These are phyloP conservation scores for Myocastor coypus DNA, from an alignment of 2,113 vertebrate genomes.

Conservation along the genomic window DNA sequence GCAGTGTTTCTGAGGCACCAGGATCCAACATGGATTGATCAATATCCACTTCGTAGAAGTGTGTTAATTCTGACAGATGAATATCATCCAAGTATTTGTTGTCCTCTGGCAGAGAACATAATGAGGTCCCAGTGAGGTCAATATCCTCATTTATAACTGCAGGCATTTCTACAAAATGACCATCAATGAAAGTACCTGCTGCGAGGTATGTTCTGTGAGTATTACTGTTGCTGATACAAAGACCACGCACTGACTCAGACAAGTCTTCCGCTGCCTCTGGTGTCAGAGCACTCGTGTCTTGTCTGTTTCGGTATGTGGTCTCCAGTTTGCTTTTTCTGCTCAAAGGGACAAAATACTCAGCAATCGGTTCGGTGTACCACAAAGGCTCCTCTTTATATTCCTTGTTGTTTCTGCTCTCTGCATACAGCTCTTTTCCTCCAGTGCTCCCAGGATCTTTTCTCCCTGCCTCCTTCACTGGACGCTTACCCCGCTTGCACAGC, in stretches of 20 bases:
- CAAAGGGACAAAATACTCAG: slow-evolving; percentile 96
- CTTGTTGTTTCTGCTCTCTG: slow-evolving; percentile 90
- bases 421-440: slow-evolving; percentile 88
- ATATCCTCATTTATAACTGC: slow-evolving; percentile 92
- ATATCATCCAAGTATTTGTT: slow-evolving; percentile 96
- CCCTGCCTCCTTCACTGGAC: slow-evolving; percentile 91
- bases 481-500: slow-evolving; percentile 94
- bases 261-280: slow-evolving; percentile 90
- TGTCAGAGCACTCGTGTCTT: slow-evolving; percentile 86
- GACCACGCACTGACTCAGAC: slow-evolving; percentile 93
- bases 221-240: slow-evolving; percentile 93
- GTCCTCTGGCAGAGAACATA: slow-evolving; percentile 97
- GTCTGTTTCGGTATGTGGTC: slow-evolving; percentile 95
- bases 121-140: slow-evolving; percentile 94
- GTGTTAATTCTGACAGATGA: slow-evolving; percentile 98
- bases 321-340: slow-evolving; percentile 97
- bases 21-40: slow-evolving; percentile 99
- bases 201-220: slow-evolving; percentile 96
- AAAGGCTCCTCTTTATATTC: slow-evolving; percentile 98
- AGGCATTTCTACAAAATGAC: slow-evolving; percentile 98
- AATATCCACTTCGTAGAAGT: slow-evolving; percentile 99
- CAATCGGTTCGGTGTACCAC: slow-evolving; percentile 99
- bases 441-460: slow-evolving; percentile 89
- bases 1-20: slow-evolving; percentile 99
- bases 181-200: slow-evolving; percentile 98